Evolutionary conservation across 2,113 vertebrate species (phyloP), one percentile per base, ranked within the genome.

Genomic region (Heterotilapia buettikoferi): DNA sequence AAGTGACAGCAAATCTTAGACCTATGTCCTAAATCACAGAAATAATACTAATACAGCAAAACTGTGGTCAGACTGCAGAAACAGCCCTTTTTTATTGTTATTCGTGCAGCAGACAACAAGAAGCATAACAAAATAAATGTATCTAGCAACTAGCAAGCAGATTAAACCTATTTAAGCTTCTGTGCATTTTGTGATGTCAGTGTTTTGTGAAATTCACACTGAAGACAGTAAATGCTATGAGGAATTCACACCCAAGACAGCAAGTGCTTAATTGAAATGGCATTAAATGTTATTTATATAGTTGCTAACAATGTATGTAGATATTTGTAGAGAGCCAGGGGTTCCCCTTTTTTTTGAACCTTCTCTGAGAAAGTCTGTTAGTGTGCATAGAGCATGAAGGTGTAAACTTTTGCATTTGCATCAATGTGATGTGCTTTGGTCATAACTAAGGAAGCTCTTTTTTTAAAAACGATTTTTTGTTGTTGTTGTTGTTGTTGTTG

Each of bases 361-460:
- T n/a, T 80, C 56, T 50, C 68, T 52, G 18, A 73, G 80, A 59
- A 83, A 63, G 19, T 2, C 4, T 68, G 84, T 19, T 86, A 73
- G 10, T 79, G 81, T 86, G 86, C 85, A 82, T 13, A 40, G 31
- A 89, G 84, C 86, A 89, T 90, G 84, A 92, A 91, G 86, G 85
- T 89, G 86, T 79, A 4, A 87, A 89, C 29, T 80, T 78, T 78
- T 50, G 73, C 16, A 85, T 88, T 93, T 90, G 89, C 85, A 76
- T 91, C 18, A 80, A 40, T 2, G 16, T 85, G 16, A 50, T 45
- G 7, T 85, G 57, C 53, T 71, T 76, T 84, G 79, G 12, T 84
- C 26, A 78, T 33, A 78, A 52, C 24, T 6, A 10, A 45, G 5
- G 5, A 57, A 26, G 29, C 24, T 53, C 5, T 40, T 38, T 9